Conservation (phyloP, 2,113 vertebrate species). For the Epinephelus fuscoguttatus region DNA sequence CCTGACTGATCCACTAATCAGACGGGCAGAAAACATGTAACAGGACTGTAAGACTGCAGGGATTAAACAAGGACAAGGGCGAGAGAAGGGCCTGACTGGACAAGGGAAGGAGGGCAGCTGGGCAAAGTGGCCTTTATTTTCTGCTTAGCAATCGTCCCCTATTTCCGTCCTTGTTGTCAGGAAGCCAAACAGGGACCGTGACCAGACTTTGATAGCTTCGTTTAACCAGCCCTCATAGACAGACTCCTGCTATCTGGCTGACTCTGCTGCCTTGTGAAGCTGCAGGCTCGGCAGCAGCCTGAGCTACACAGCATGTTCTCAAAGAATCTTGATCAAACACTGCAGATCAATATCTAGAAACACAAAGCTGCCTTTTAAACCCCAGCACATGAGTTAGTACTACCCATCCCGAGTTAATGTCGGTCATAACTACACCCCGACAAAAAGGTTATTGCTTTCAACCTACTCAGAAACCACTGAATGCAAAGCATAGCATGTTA, state of each 20-base stretch:
- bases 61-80: not conserved
- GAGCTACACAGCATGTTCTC: not conserved
- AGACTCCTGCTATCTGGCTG: not conserved
- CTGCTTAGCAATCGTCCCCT: constrained; percentile 59
- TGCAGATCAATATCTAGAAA: not conserved
- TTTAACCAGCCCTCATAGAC: not conserved
- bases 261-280: not conserved
- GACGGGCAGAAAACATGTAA: not conserved
- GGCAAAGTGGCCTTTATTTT: constrained; percentile 27
- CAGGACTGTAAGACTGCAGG: too few relatives aligned
- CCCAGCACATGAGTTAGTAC: not conserved
- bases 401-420: not conserved
- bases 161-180: constrained; percentile 65
- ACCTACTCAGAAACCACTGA: not conserved
- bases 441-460: not conserved
- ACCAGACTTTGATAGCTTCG: constrained; percentile 3
- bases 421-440: not conserved
- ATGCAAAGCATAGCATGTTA: not conserved
- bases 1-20: not conserved
- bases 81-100: not conserved
- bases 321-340: not conserved
- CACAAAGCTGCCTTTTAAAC: not conserved
- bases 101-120: constrained; percentile 9
- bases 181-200: constrained; percentile 21
- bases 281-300: constrained; percentile 1